Base-by-base conservation (phyloP, 2,113 vertebrate genomes). In the Pleuronectes platessa region DNA sequence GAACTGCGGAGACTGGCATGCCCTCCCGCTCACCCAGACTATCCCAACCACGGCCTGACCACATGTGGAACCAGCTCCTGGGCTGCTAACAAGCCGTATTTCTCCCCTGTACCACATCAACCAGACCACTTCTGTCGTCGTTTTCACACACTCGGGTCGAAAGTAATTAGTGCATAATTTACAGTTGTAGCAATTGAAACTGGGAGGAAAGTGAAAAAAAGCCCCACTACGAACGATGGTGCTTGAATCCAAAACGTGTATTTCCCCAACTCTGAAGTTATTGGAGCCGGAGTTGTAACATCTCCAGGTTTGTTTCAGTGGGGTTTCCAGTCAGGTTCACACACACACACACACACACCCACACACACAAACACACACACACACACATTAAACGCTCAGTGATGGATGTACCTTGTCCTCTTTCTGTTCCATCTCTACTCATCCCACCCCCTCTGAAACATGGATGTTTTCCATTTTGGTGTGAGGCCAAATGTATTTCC, bases 401-500 rank as follows among this genome's bases (percentile, higher is more conserved):
- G 83, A 86, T 26, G 66, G 85, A 78, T 86, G 71, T 40, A 27
- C 58, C 0, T 24, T 14, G 37, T 68, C 73, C 68, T 70, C 71
- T 78, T 6, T 73, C 45, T 62, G 59, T 51, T 60, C 69, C 63
- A 72, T 71, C 72, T 54, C 60, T 47, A 35, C 77, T 81, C 70
- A 66, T 79, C 74, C 47, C 68, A 65, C 9, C 66, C 45, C 42
- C 63, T 42, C 35, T 74, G 59, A 58, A 78, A 77, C 61, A 10
- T 63, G 12, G 40, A 93, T 90, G 88, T 88, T 85, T 88, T 88
- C 73, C 73, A 75, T 86, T 89, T 88, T 86, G 85, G 78, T 71
- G 27, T 24, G 49, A 7, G 65, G 88, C 91, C 90, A 92, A 92
- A 94, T 92, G 88, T 88, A 88, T 92, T 94, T 93, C 92, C 92